Evolutionary conservation across 2,888 invertebrate genomes (phyloP).

Genomic region (Pelosia muscerda): DNA sequence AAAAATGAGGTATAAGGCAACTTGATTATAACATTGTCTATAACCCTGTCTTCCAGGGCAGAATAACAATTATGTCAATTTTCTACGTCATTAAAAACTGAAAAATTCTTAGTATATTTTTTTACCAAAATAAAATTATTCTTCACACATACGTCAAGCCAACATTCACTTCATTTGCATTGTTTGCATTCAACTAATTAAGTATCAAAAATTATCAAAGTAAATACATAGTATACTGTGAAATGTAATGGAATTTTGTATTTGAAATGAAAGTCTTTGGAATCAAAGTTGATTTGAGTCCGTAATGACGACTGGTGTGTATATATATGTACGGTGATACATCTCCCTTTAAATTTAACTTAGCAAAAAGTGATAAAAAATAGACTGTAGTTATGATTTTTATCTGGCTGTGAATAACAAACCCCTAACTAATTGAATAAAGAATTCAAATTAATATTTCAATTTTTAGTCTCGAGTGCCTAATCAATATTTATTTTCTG

Average conservation of each 20-base stretch:
- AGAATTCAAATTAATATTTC: no score
- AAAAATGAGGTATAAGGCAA: no score
- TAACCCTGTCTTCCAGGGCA: neutral
- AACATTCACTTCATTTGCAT: neutral
- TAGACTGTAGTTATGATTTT: no score
- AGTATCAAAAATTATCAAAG: slow-evolving; percentile 20
- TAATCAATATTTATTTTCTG: neutral
- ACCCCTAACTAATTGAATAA: no score
- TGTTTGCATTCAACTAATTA: slow-evolving; percentile 14
- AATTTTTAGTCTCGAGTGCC: no score
- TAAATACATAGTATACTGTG: neutral
- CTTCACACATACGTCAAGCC: neutral
- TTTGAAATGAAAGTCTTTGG: neutral
- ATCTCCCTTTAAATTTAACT: no score
- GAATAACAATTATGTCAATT: neutral
- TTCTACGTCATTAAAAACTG: neutral
- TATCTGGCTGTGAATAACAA: no score
- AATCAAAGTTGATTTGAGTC: no score
- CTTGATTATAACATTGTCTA: neutral
- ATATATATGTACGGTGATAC: no score
- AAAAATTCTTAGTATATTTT: neutral
- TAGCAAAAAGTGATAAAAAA: no score
- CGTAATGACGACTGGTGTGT: no score
- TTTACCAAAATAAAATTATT: neutral
- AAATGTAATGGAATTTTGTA: neutral